Base-by-base conservation (phyloP, 1,140 invertebrate species). In the Temnothorax nylanderi region DNA sequence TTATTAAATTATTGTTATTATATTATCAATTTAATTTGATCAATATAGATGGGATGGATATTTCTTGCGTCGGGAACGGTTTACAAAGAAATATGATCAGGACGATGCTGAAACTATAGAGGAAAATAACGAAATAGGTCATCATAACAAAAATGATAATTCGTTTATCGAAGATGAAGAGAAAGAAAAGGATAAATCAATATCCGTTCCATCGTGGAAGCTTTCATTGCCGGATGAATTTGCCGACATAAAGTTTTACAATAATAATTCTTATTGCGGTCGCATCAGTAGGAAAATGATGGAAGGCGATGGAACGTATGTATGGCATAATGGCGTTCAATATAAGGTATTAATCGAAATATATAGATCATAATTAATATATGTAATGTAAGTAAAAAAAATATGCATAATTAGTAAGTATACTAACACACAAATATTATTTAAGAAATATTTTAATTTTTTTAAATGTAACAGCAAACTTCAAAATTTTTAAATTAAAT, bases 281-380 rank as follows among this genome's bases (percentile, higher is more conserved):
- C 92, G 93, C 37, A 92, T 96, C 67, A 95, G 94, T 21, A 95
- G 94, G 88, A 96, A 95, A 88, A 94, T 94, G 85, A 96, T 96
- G 95, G 94, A 96, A 51, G 96, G 96, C 0, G 94, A 95, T 81
- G 96, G 96, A 11, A 93, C 91, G 0, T 96, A 95, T 85, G 92
- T 91, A 62, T 96, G 96, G 96, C 88, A 93, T 4, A 95, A 96
- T 92, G 96, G 96, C 69, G 94, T 95, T 4, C 86, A 94, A 71
- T 96, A 96, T 77, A 93, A 96, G 90, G 96, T 96, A 94, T 58
- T 8, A 3, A 71, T 18, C 26, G 0, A 26, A 26, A 26, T 26
- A 26, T 26, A 26, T 26, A 26, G 1, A 26, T 26, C 26, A 26
- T 26, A 26, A 26, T 26, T 26, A 1, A 26, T 26, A 26, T 26